Evolutionary conservation across 1,140 invertebrate genomes (phyloP), one percentile per base, ranked within the genome.

Genomic region (Spodoptera litura): DNA sequence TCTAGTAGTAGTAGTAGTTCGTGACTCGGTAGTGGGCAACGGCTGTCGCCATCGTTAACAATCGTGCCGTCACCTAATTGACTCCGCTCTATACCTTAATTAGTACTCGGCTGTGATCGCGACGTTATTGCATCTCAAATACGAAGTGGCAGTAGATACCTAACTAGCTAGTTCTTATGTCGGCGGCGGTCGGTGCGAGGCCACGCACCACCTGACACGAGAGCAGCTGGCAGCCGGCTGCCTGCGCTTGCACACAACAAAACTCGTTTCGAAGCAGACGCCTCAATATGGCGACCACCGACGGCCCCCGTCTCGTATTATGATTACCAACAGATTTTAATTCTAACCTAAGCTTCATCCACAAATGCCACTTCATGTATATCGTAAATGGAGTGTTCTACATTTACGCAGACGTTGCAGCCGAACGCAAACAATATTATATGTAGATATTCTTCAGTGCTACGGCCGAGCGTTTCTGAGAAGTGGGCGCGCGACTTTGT

Each of bases 151-250:
- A 20, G 52, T 68, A 52, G 52, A 35, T 64, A 61, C 55, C 70
- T 73, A 66, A 66, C 62, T 66, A 55, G 49, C 49, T 72, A 81
- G 81, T 85, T 86, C 79, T 87, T 88, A 82, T 85, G 87, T 86
- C 81, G 83, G 78, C 82, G 82, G 83, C 80, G 79, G 83, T 77
- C 80, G 84, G 83, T 80, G 80, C 87, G 89, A 90, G 87, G 86
- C 90, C 87, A 88, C 89, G 83, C 85, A 91, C 90, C 92, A 94
- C 90, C 92, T 93, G 91, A 93, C 91, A 87, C 84, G 81, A 90
- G 84, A 86, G 88, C 92, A 93, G 91, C 90, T 94, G 91, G 85
- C 91, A 80, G 88, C 87, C 90, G 88, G 88, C 89, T 90, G 91
- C 87, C 87, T 91, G 85, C 85, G 86, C 83, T 81, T 88, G 87